Percentiles rank a stretch among this genome's conserved stretches.
Evolutionary conservation across 23 tunicate species (phyloP).

Genomic region (Ciona savignyi): DNA sequence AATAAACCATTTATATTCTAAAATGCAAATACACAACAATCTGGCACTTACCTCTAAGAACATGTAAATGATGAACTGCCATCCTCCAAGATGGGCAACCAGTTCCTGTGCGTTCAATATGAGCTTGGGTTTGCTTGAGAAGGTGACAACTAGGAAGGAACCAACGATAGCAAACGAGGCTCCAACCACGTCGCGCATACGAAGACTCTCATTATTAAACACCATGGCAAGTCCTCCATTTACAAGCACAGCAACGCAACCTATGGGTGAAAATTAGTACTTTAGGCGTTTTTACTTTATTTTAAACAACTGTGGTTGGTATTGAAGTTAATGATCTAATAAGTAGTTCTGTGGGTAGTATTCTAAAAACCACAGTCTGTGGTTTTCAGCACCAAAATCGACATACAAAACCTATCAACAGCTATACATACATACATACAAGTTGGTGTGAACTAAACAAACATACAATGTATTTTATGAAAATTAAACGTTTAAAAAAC

Average conservation of each 20-base stretch:
- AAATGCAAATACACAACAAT: no score
- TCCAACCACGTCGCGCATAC: slow-evolving; percentile 61
- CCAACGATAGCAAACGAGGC: slow-evolving; percentile 69
- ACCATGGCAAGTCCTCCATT: slow-evolving; percentile 62
- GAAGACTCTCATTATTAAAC: slow-evolving; percentile 32
- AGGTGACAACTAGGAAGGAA: slow-evolving; percentile 40
- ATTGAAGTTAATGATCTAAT: background rate
- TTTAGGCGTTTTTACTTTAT: background rate
- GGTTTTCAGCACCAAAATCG: no score
- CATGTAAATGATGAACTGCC: slow-evolving; percentile 65
- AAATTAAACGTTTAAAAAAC: no score
- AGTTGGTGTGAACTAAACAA: no score
- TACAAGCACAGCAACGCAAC: slow-evolving; percentile 61
- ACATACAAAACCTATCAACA: no score
- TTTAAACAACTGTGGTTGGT: background rate
- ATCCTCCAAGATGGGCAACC: slow-evolving; percentile 25
- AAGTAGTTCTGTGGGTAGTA: no score
- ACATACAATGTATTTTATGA: no score
- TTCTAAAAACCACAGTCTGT: no score
- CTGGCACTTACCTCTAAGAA: slow-evolving; percentile 61
- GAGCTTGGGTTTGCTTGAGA: slow-evolving; percentile 23
- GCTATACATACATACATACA: no score
- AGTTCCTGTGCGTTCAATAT: slow-evolving; percentile 42
- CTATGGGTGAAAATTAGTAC: slow-evolving; percentile 6
- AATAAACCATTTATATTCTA: no score